Evolutionary conservation across 2,797 vertebrate genomes (phyloP).

Genomic region (Xerus rutilus): DNA sequence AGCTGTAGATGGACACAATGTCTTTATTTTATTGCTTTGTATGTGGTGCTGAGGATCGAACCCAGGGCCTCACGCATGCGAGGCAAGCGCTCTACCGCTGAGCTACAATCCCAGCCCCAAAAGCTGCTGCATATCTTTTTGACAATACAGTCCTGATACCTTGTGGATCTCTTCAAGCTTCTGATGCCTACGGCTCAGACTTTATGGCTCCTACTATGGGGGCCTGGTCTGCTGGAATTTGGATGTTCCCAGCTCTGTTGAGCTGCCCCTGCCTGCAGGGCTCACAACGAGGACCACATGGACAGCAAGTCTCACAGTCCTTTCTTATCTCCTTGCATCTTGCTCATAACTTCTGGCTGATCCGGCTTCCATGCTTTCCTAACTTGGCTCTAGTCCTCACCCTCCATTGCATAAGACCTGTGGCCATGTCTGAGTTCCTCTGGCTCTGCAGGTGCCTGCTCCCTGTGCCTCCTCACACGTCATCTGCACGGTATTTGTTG

Average conservation of each 20-base stretch:
- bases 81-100: no score
- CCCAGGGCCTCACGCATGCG: no score
- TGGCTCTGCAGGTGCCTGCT: not conserved
- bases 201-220: not conserved
- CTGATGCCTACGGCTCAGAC: not conserved
- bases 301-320: not conserved
- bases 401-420: not conserved
- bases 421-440: not conserved
- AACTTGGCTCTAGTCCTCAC: not conserved
- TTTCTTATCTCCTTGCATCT: not conserved
- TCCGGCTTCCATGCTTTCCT: not conserved
- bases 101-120: no score
- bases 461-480: not conserved
- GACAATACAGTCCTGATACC: not conserved
- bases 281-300: not conserved
- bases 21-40: no score
- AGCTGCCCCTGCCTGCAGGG: not conserved
- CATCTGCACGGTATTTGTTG: not conserved
- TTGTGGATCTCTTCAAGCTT: not conserved
- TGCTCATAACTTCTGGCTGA: not conserved
- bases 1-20: no score
- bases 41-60: no score
- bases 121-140: not conserved
- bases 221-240: not conserved
- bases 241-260: not conserved